These are phyloP conservation scores for Hyperopisus bebe DNA, from an alignment of 2,113 vertebrate species.

Conservation along the genomic window DNA sequence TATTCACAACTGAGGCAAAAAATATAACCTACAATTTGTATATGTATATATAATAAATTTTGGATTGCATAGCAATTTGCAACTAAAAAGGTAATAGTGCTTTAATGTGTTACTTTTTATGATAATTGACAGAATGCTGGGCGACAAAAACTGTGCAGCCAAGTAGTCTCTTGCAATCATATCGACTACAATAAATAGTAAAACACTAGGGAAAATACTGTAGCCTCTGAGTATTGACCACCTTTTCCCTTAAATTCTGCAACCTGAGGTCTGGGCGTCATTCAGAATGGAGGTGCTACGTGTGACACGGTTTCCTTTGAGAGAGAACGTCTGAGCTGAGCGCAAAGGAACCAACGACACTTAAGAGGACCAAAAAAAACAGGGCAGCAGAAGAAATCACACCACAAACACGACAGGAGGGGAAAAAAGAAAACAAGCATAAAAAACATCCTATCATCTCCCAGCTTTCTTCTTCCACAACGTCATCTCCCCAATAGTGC, in stretches of 20 bases:
- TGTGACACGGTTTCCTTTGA: constrained; percentile 31
- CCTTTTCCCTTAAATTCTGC: constrained; percentile 44
- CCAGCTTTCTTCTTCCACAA: not conserved
- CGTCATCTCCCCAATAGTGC: not conserved
- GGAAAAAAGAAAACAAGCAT: not conserved
- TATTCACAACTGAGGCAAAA: constrained; percentile 48
- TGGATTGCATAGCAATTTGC: constrained; percentile 68
- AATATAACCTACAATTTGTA: constrained; percentile 27
- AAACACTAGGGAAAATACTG: not conserved
- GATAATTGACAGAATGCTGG: constrained; percentile 31
- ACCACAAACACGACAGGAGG: not conserved
- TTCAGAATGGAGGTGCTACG: constrained; percentile 50
- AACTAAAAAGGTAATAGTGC: constrained; percentile 40
- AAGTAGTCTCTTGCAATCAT: constrained; percentile 32
- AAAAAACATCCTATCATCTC: not conserved
- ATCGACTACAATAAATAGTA: constrained; percentile 30
- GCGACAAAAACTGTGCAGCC: constrained; percentile 37
- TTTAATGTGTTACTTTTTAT: constrained; percentile 13
- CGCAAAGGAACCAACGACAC: constrained; percentile 26
- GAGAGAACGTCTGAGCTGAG: constrained; percentile 22
- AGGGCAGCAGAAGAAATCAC: not conserved
- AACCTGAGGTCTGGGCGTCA: constrained; percentile 54
- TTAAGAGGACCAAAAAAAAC: not conserved
- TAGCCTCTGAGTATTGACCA: constrained; percentile 23
- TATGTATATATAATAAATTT: constrained; percentile 24